Base-by-base conservation (phyloP, 2,888 invertebrate genomes). In the Trichogramma evanescens region DNA sequence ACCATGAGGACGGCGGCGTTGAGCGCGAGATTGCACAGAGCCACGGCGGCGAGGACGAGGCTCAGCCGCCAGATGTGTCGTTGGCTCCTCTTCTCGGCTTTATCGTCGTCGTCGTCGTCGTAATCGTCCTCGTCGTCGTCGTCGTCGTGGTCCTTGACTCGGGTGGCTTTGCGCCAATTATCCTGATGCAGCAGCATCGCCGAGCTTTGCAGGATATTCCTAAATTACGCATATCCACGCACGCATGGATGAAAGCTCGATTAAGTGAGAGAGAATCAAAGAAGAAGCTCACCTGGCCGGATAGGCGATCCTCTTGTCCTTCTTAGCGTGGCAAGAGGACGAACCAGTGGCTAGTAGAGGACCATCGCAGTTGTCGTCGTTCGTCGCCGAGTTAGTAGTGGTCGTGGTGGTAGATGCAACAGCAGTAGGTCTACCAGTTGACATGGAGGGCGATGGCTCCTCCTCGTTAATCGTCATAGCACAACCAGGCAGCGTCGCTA, bases 1-100 rank as follows among this genome's bases (percentile, higher is more conserved):
- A 93, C 92, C 6, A 89, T 88, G 59, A 93, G 82, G 56, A 94
- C 89, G 0, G 89, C 88, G 48, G 92, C 82, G 0, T 92, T 93
- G 3, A 93, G 78, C 46, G 91, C 79, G 55, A 93, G 81, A 79
- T 93, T 93, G 8, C 90, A 91, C 46, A 81, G 70, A n/a, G 75
- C 76, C 50, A 75, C 69, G 49, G 91, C 82, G 0, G 90, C 89
- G 26, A 93, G 77, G 6, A 90, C 77, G 58, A 89, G 83, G 43
- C 91, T 86, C 8, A 92, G 80, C 0, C 87, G 87, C 93, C 93
- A 93, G 71, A 93, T 76, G 26, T 75, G 77, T 54, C 76, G 76
- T 26, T 73, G 71, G 57, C 69, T 74, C 51, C 71, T 72, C 57
- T 73, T 71, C 43, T 70, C 67, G 56, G 59, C 60, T 3, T 59